Evolutionary conservation across 1,140 invertebrate species (phyloP).

Genomic region (Linepithema humile): DNA sequence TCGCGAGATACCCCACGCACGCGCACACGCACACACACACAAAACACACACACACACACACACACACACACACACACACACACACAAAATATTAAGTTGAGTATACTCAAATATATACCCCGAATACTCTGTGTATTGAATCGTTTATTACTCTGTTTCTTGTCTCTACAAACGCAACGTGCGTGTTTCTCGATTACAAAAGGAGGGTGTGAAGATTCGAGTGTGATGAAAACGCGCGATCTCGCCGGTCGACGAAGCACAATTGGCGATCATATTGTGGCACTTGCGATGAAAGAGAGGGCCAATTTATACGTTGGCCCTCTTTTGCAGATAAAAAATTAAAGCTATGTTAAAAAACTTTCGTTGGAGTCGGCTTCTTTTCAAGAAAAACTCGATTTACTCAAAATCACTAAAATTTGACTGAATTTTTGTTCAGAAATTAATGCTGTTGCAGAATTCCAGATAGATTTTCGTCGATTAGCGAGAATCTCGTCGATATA

Average conservation of each 20-base stretch:
- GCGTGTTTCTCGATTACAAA: conserved; percentile 26
- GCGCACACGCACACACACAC: no score
- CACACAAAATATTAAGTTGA: conserved; percentile 25
- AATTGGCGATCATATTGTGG: neutral
- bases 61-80: no score
- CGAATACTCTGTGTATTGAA: conserved; percentile 52
- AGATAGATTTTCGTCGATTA: no score
- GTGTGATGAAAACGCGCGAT: neutral
- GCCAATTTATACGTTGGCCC: neutral
- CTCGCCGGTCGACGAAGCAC: neutral
- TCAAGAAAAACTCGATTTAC: neutral
- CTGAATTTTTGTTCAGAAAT: neutral
- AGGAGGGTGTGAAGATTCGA: conserved; percentile 22
- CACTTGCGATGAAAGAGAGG: neutral
- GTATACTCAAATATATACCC: conserved; percentile 48
- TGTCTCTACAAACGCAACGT: neutral
- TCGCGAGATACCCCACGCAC: conserved; percentile 14
- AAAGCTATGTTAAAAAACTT: neutral
- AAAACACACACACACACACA: no score
- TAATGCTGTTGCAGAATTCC: neutral
- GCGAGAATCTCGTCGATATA: neutral
- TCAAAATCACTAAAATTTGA: neutral
- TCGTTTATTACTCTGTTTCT: conserved; percentile 44
- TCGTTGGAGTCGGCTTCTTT: neutral
- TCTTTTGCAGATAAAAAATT: neutral